A percentile compares a stretch with the other conserved stretches of the same genome.
Conservation (phyloP, 2,888 invertebrate genomes). For the Anticlea derivata region DNA sequence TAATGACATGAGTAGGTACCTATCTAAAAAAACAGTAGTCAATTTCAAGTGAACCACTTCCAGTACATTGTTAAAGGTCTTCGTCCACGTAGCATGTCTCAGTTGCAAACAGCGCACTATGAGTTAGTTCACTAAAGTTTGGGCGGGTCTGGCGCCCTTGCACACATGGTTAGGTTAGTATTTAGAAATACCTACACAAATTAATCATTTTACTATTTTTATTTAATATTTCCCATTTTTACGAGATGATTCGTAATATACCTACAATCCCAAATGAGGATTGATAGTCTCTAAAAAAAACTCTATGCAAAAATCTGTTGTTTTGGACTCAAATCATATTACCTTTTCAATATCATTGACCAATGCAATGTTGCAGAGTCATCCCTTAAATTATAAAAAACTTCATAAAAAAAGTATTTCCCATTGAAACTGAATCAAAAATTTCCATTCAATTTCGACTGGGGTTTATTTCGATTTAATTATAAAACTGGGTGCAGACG, state of each 20-base stretch:
- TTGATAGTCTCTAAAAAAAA: too few relatives aligned
- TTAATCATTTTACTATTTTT: too few relatives aligned
- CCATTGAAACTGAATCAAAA: conserved; percentile 23
- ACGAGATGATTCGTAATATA: too few relatives aligned
- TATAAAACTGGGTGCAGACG: conserved; percentile 22
- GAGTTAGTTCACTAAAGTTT: conserved; percentile 40
- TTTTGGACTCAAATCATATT: too few relatives aligned
- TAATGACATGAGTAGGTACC: too few relatives aligned
- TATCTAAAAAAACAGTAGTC: too few relatives aligned
- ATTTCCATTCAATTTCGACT: conserved; percentile 17
- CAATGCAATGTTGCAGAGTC: too few relatives aligned
- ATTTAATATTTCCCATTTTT: too few relatives aligned
- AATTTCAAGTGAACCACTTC: neutral
- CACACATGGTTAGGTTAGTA: conserved; percentile 16
- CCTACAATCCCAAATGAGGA: too few relatives aligned
- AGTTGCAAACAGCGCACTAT: conserved; percentile 44
- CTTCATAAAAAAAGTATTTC: conserved; percentile 1
- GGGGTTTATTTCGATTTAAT: conserved; percentile 30
- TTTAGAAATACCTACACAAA: neutral
- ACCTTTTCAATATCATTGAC: too few relatives aligned
- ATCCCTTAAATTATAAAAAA: conserved; percentile 2
- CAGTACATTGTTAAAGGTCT: neutral
- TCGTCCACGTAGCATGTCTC: conserved; percentile 41
- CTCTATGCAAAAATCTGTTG: too few relatives aligned
- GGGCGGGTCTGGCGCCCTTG: neutral